Percentiles rank a stretch among this genome's conserved stretches.
Conservation (phyloP, 2,888 invertebrate genomes). For the Troides helena region DNA sequence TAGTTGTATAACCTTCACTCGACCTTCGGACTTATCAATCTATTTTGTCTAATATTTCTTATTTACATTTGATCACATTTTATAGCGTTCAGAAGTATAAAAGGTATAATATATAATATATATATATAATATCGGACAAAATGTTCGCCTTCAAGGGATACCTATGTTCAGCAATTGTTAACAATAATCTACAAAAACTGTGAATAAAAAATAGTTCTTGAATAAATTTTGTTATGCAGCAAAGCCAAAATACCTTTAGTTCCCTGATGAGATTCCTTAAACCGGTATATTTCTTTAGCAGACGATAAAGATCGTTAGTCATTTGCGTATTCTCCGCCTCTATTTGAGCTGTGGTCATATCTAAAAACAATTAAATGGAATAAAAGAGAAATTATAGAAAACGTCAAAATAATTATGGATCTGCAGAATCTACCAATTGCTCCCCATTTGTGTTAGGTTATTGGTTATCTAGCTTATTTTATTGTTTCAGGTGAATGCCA, state of each 20-base stretch:
- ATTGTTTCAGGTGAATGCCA: slow-evolving; percentile 52
- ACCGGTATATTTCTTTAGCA: slow-evolving; percentile 95
- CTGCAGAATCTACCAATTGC: too few relatives aligned
- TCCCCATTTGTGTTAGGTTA: too few relatives aligned
- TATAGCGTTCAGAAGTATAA: too few relatives aligned
- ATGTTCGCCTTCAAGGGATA: too few relatives aligned
- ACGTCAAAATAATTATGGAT: neutral
- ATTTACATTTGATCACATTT: too few relatives aligned
- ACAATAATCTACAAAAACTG: neutral
- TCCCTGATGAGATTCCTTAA: slow-evolving; percentile 92
- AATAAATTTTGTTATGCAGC: neutral
- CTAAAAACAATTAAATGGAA: slow-evolving; percentile 76
- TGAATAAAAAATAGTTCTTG: neutral
- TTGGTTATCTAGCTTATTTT: slow-evolving; percentile 34
- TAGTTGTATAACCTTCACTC: too few relatives aligned
- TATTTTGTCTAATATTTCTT: too few relatives aligned
- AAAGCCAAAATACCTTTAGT: slow-evolving; percentile 83
- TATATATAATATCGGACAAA: too few relatives aligned
- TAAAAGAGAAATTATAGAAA: neutral
- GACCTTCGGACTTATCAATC: too few relatives aligned
- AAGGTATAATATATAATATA: too few relatives aligned
- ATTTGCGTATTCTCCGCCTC: slow-evolving; percentile 96
- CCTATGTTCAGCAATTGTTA: too few relatives aligned
- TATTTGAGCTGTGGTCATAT: slow-evolving; percentile 95
- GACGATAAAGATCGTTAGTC: slow-evolving; percentile 94